Evolutionary conservation across 2,797 vertebrate genomes (phyloP).

Genomic region (Acomys russatus): DNA sequence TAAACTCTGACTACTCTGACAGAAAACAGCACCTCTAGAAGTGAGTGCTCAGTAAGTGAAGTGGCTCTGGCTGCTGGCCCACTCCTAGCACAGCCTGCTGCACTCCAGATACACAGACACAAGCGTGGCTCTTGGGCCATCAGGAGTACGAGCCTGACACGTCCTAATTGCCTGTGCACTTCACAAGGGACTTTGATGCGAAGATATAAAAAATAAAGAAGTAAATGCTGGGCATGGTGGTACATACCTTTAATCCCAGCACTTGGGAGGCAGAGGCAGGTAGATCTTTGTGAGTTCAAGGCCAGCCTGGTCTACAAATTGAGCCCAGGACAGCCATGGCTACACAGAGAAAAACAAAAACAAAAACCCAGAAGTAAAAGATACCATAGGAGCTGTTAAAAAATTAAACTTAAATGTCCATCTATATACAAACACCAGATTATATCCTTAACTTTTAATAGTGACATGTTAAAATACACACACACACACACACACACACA

Average conservation of each 20-base stretch:
- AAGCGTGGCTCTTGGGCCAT: not conserved
- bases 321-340: too few species aligned
- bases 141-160: not conserved
- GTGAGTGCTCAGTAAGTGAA: not conserved
- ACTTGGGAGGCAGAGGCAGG: too few species aligned
- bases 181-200: not conserved
- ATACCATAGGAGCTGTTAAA: not conserved
- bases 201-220: not conserved
- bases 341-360: too few species aligned
- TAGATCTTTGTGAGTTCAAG: too few species aligned
- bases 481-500: too few species aligned
- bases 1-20: not conserved
- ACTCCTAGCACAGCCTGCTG: not conserved
- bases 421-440: not conserved
- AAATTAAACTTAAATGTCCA: not conserved
- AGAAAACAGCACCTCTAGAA: not conserved
- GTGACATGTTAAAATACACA: not conserved
- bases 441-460: not conserved
- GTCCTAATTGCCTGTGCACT: not conserved
- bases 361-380: not conserved
- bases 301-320: too few species aligned
- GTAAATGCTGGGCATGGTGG: too few species aligned
- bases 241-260: too few species aligned
- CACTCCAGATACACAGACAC: not conserved
- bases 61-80: not conserved